Evolutionary conservation across 2,797 vertebrate genomes (phyloP), one percentile per base, ranked within the genome.

Genomic region (Myiothlypis chrysogaster): DNA sequence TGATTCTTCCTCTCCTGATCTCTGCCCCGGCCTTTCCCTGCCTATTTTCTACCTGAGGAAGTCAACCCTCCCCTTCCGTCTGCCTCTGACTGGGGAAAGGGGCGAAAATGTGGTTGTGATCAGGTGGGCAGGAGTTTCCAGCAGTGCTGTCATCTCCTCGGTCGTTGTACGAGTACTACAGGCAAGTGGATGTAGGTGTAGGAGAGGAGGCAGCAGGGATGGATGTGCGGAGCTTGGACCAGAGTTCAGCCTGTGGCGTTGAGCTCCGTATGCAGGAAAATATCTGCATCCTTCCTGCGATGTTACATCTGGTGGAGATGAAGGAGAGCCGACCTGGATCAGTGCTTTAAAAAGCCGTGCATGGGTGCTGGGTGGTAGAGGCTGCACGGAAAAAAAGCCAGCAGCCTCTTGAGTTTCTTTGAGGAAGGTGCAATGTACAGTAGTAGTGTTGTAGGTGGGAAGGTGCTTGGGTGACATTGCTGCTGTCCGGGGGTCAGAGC

Each of bases 1-100:
- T 93, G 95, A 94, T 97, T 95, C 86, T 66, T 96, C 27, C 81
- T 89, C 83, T 76, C 87, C 77, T 92, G 81, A 89, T 96, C 76
- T 90, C 93, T 92, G 60, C 60, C 76, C 91, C 14, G 69, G 91
- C 89, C 80, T 87, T 92, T 92, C 73, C 32, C 70, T 34, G 83
- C 53, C 69, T 70, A 14, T 96, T 81, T 94, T 68, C 68, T 77
- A 71, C 57, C 68, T 52, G 81, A 90, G 82, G 90, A 95, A 95
- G 89, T 92, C 84, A 84, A 20, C 83, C 72, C 78, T 95, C 81
- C 87, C 35, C 92, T 94, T 94, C 91, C 83, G 88, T 94, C 91
- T 87, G 84, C 90, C 65, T 93, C 61, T 76, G 78, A 46, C 85
- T 59, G 86, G 91, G 87, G 64, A 93, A 28, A 77, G 90, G 65